Conservation (phyloP, 2,888 invertebrate genomes). For the Automeris io region DNA sequence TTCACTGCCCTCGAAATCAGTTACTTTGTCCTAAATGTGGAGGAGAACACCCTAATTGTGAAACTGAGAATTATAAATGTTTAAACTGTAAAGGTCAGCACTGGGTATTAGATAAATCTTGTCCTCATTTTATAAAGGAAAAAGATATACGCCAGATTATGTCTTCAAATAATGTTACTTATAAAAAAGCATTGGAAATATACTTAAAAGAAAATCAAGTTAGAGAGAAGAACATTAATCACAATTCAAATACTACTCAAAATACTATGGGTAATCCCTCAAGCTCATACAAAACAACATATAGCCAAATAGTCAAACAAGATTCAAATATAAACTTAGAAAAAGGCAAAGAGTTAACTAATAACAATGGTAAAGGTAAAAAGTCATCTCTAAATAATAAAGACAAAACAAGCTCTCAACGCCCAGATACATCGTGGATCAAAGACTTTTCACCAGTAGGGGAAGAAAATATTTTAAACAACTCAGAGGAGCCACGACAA, state of each 20-base stretch:
- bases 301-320: background rate
- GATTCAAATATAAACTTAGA: background rate
- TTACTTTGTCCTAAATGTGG: constrained; percentile 11
- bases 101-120: constrained; percentile 10
- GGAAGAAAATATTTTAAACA: background rate
- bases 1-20: constrained; percentile 8
- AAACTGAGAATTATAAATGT: constrained; percentile 7
- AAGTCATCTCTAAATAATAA: background rate
- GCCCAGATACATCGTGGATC: background rate
- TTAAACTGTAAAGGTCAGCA: constrained; percentile 13
- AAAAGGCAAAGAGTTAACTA: background rate
- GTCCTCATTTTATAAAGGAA: constrained; percentile 11
- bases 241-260: background rate
- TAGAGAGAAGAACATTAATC: background rate
- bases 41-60: constrained; percentile 10
- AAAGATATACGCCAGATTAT: constrained; percentile 12
- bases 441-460: background rate
- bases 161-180: constrained; percentile 10
- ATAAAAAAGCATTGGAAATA: constrained; percentile 9
- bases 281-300: background rate
- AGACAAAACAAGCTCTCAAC: background rate
- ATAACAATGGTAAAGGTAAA: background rate
- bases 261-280: background rate
- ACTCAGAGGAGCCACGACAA: background rate
- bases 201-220: background rate